Evolutionary conservation across 2,113 vertebrate genomes (phyloP).

Genomic region (Heloderma charlesbogerti): DNA sequence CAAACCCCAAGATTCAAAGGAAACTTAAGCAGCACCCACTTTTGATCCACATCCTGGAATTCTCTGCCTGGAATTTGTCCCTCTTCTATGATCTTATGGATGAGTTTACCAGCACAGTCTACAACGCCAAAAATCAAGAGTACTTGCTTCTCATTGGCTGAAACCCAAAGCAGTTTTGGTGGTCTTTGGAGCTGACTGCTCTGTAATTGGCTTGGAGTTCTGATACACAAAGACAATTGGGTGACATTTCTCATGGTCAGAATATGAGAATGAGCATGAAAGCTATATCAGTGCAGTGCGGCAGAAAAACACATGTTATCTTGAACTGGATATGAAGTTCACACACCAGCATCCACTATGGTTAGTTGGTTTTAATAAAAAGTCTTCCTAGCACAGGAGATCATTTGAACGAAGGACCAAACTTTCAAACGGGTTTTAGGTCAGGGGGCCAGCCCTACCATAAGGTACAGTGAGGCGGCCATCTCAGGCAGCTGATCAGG

Average conservation of each 20-base stretch:
- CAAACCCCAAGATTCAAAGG: no score
- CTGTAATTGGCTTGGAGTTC: background rate
- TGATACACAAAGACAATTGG: background rate
- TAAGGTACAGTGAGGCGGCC: no score
- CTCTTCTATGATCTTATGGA: background rate
- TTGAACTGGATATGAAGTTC: background rate
- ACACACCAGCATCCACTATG: background rate
- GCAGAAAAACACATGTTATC: background rate
- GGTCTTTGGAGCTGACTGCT: background rate
- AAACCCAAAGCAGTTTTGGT: background rate
- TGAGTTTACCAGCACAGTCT: background rate
- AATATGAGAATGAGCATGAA: conserved; percentile 20
- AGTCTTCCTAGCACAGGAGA: background rate
- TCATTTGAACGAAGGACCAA: background rate
- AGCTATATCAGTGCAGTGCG: conserved; percentile 19
- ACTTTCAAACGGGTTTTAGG: background rate
- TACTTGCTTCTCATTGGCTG: background rate
- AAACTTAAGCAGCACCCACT: background rate
- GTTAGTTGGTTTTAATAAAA: background rate
- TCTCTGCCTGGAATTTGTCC: conserved; percentile 16
- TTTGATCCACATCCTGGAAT: background rate
- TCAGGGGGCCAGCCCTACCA: background rate
- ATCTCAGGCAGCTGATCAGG: no score
- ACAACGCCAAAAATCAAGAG: background rate
- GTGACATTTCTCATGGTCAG: background rate